These are phyloP conservation scores for Choristoneura rosaceana DNA, from an alignment of 2,888 invertebrate species.

Conservation along the genomic window DNA sequence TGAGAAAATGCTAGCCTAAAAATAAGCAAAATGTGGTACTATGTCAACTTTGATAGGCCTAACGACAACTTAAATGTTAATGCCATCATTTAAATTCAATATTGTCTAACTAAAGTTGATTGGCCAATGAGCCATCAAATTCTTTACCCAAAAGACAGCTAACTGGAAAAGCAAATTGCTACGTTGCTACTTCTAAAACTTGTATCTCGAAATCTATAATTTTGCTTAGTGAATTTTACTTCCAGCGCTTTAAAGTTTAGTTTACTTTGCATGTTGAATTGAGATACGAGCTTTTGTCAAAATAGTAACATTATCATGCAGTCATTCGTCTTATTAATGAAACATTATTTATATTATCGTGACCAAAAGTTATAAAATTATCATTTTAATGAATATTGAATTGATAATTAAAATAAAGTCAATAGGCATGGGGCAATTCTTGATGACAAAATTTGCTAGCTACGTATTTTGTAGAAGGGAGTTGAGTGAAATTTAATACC, in stretches of 20 bases:
- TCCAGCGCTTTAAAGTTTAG: too few relatives aligned
- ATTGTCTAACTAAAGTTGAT: neutral
- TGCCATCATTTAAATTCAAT: constrained; percentile 24
- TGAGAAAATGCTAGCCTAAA: neutral
- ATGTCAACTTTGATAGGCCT: constrained; percentile 7
- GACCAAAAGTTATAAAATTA: constrained; percentile 11
- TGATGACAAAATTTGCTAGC: neutral
- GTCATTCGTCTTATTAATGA: constrained; percentile 19
- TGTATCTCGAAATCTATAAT: too few relatives aligned
- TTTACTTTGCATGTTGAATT: too few relatives aligned
- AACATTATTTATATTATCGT: constrained; percentile 7
- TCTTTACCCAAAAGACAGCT: neutral
- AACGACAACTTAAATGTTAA: constrained; percentile 19
- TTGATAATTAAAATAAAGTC: constrained; percentile 19
- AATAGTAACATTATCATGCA: neutral
- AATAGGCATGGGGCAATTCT: constrained; percentile 10
- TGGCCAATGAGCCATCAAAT: constrained; percentile 6
- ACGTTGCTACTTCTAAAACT: too few relatives aligned
- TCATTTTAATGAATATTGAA: constrained; percentile 13
- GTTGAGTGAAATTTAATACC: neutral
- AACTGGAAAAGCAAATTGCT: neutral
- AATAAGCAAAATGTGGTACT: neutral
- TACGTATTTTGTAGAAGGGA: neutral
- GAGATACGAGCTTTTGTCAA: too few relatives aligned
- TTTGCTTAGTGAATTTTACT: too few relatives aligned